A percentile compares a stretch with the other conserved stretches of the same genome.
Conservation (phyloP, 2,797 vertebrate genomes). For the Luscinia megarhynchos region DNA sequence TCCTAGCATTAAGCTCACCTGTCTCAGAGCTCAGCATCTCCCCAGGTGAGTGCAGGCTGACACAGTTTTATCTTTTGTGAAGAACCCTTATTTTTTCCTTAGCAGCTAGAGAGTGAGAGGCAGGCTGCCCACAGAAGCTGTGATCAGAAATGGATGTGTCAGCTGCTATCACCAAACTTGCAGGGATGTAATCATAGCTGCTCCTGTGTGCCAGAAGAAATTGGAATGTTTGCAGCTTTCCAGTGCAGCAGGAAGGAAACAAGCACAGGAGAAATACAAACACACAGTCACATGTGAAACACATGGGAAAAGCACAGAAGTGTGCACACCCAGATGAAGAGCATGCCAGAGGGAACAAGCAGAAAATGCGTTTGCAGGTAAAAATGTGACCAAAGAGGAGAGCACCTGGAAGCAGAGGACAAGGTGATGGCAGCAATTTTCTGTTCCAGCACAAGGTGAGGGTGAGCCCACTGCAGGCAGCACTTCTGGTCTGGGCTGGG, state of each 20-base stretch:
- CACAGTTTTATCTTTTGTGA: background rate
- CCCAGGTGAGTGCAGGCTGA: background rate
- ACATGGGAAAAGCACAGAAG: background rate
- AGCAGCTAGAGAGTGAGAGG: background rate
- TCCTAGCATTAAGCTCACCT: background rate
- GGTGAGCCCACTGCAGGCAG: accelerated
- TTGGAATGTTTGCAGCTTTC: conserved; percentile 17
- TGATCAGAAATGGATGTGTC: conserved; percentile 14
- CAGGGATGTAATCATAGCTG: background rate
- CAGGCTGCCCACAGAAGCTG: background rate
- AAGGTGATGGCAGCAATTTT: background rate
- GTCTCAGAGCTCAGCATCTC: background rate
- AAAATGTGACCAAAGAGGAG: background rate
- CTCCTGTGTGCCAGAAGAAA: background rate
- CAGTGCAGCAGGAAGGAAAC: background rate
- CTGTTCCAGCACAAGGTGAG: background rate
- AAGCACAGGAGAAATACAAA: background rate
- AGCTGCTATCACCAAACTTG: background rate
- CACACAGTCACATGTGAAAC: background rate
- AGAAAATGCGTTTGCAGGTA: background rate
- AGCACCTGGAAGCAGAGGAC: background rate
- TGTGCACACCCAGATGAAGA: background rate
- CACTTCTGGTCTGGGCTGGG: background rate
- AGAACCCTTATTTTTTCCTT: background rate
- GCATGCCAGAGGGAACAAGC: background rate